phyloP scores from a whole-genome alignment of 2,797 vertebrate genomes.

The Synanceia verrucosa region DNA sequence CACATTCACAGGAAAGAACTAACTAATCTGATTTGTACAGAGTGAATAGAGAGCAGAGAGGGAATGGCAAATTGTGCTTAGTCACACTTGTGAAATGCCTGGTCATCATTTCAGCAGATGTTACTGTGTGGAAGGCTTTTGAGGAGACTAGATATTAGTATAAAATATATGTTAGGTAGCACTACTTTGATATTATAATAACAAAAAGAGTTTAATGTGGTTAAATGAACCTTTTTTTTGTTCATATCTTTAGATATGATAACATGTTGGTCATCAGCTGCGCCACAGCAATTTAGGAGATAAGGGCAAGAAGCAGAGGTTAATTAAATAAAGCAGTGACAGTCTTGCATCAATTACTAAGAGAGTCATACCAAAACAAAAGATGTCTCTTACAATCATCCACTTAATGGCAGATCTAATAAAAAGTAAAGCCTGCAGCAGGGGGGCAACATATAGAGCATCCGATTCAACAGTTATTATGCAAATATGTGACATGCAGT shows the following conservation, averaged over 20 bases:
- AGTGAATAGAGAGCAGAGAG: conserved; percentile 8
- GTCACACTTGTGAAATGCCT: not conserved
- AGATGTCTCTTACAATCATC: not conserved
- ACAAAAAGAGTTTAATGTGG: not conserved
- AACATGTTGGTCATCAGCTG: not conserved
- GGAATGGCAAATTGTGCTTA: conserved; percentile 5
- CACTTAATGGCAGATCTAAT: not conserved
- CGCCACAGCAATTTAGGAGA: not conserved
- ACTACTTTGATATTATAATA: not conserved
- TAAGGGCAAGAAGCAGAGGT: not conserved
- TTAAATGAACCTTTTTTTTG: not conserved
- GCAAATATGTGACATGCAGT: not conserved
- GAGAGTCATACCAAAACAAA: not conserved
- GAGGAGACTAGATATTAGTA: not conserved
- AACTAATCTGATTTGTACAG: conserved; percentile 14
- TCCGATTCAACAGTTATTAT: not conserved
- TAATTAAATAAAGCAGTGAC: not conserved
- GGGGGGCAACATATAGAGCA: not conserved
- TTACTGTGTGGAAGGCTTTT: not conserved
- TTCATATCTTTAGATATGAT: not conserved
- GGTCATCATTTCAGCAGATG: not conserved
- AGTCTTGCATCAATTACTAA: not conserved
- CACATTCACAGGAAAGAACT: conserved; percentile 17
- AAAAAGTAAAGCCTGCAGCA: not conserved
- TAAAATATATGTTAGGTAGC: not conserved